Conservation (phyloP, 1,140 invertebrate genomes). For the Anthonomus grandis region DNA sequence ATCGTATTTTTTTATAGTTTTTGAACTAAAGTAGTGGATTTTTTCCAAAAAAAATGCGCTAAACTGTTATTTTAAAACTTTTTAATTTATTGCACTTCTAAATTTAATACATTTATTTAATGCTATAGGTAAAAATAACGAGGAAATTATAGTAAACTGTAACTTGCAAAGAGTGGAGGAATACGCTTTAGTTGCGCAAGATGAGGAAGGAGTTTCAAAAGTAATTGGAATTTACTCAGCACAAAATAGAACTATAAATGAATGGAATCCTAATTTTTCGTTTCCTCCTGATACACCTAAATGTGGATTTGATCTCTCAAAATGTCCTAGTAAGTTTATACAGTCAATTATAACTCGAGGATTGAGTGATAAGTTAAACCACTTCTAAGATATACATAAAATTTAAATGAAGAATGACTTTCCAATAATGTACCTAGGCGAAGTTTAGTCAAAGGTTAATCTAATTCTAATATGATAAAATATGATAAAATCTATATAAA, state of each 20-base stretch:
- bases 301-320: slow-evolving; percentile 89
- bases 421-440: no score
- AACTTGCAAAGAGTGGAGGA: slow-evolving; percentile 39
- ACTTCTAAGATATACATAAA: not conserved
- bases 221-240: slow-evolving; percentile 39
- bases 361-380: slow-evolving; percentile 35
- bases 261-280: slow-evolving; percentile 52
- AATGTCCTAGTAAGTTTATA: slow-evolving; percentile 71
- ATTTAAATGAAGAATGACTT: not conserved
- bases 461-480: no score
- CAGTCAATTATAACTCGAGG: slow-evolving; percentile 41
- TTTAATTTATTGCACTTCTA: not conserved
- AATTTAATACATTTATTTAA: slow-evolving; percentile 6
- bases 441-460: no score
- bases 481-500: no score
- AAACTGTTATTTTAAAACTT: not conserved
- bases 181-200: slow-evolving; percentile 39
- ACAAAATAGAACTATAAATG: slow-evolving; percentile 27
- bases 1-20: slow-evolving; percentile 4
- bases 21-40: not conserved
- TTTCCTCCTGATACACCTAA: slow-evolving; percentile 80
- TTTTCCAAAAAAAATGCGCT: not conserved
- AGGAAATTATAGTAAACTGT: slow-evolving; percentile 38
- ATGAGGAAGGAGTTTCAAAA: slow-evolving; percentile 29
- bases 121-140: not conserved